Evolutionary conservation across 2,113 vertebrate species (phyloP), one percentile per base, ranked within the genome.

Genomic region (Caloenas nicobarica): DNA sequence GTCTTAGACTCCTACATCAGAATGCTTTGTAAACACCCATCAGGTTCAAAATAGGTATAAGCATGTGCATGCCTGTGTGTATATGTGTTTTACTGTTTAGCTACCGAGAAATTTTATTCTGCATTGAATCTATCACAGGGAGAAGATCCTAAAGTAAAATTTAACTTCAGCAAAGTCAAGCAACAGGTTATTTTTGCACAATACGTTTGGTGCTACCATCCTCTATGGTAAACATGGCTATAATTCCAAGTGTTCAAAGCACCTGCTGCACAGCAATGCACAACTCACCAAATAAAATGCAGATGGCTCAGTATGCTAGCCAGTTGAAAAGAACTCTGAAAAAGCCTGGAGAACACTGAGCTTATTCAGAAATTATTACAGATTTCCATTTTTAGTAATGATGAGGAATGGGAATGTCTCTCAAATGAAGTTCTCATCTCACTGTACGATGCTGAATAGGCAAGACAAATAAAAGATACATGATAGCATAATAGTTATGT

Each of bases 11-110:
- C 26, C 22, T 62, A 29, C 19, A 44, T 34, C 25, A 84, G 11
- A 65, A 65, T n/a, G 11, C 6, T 91, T 54, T 56, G 10, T 38
- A 34, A 84, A 51, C 38, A 80, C 4, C 2, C 11, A 56, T 34
- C 7, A 31, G 8, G 10, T 92, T 81, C 12, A 17, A 72, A 86
- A 61, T 9, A 70, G 13, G 60, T 46, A 18, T 19, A 8, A 16
- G 15, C 11, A 36, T 19, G 19, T 1, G 0, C 1, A 1, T 82
- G 7, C 6, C 16, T 80, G 31, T 26, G 18, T 29, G 7, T 40
- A 48, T 29, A 8, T 26, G 22, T 33, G 4, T 38, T 89, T 83
- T 84, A 21, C 5, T 61, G 8, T 40, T 69, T 64, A 72, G 15
- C 13, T 68, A 25, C 16, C 8, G 4, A 16, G 18, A 74, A 53